A percentile compares a stretch with the other conserved stretches of the same genome.
These are phyloP conservation scores for Uria aalge DNA, from an alignment of 2,113 vertebrate genomes.

Conservation along the genomic window DNA sequence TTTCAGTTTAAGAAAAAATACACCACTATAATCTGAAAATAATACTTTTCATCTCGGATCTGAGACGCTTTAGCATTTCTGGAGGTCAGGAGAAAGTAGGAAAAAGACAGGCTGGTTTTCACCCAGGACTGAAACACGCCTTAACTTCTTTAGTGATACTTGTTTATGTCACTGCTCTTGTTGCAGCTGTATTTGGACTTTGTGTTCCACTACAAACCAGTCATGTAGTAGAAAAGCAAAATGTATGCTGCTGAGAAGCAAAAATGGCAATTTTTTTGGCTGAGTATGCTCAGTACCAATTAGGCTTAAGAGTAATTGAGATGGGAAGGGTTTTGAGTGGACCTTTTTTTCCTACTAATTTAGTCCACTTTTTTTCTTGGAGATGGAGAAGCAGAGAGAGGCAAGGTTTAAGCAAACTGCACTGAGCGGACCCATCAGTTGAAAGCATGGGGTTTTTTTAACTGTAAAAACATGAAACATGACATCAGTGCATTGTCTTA, in stretches of 20 bases:
- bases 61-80: neutral
- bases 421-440: neutral
- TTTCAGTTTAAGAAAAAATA: neutral
- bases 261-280: neutral
- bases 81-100: neutral
- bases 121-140: neutral
- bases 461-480: neutral
- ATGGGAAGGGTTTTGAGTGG: neutral
- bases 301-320: neutral
- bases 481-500: neutral
- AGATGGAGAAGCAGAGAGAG: neutral
- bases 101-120: neutral
- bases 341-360: neutral
- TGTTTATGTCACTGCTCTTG: neutral
- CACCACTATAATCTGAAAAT: neutral
- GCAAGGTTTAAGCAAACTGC: neutral
- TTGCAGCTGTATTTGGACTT: neutral
- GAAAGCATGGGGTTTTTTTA: neutral
- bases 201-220: neutral
- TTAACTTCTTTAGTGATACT: neutral
- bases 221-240: neutral
- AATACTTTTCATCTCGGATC: neutral
- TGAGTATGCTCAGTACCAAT: neutral
- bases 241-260: neutral
- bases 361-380: neutral